Conservation (phyloP, 2,888 invertebrate genomes). For the Cataglyphis livida region DNA sequence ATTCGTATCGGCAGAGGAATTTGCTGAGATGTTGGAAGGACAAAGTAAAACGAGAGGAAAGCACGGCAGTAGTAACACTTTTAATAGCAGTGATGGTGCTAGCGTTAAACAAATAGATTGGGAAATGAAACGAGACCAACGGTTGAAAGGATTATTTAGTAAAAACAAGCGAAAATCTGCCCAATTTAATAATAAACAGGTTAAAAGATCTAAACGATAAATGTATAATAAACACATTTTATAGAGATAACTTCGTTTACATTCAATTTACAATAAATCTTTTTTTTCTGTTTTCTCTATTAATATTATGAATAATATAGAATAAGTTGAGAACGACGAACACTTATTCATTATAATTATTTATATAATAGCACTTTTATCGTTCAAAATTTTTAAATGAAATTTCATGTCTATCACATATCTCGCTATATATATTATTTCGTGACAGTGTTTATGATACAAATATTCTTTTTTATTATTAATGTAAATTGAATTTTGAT, state of each 20-base stretch:
- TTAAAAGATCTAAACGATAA: constrained; percentile 75
- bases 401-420: no score
- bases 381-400: no score
- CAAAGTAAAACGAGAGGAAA: constrained; percentile 88
- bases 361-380: not conserved
- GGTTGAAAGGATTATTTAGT: constrained; percentile 68
- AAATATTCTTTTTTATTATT: not conserved
- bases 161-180: constrained; percentile 61
- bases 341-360: not conserved
- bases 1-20: constrained; percentile 95
- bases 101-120: constrained; percentile 93
- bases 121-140: constrained; percentile 89
- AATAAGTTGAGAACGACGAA: not conserved
- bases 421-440: no score
- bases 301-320: not conserved
- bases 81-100: constrained; percentile 92
- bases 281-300: not conserved
- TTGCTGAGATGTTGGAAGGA: constrained; percentile 95
- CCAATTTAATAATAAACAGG: constrained; percentile 61
- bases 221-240: constrained; percentile 52
- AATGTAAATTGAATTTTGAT: not conserved
- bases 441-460: not conserved
- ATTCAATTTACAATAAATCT: constrained; percentile 17
- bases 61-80: constrained; percentile 89
- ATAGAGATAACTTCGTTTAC: constrained; percentile 14